phyloP scores from a whole-genome alignment of 2,113 vertebrate species.

The Megatriorchis doriae region DNA sequence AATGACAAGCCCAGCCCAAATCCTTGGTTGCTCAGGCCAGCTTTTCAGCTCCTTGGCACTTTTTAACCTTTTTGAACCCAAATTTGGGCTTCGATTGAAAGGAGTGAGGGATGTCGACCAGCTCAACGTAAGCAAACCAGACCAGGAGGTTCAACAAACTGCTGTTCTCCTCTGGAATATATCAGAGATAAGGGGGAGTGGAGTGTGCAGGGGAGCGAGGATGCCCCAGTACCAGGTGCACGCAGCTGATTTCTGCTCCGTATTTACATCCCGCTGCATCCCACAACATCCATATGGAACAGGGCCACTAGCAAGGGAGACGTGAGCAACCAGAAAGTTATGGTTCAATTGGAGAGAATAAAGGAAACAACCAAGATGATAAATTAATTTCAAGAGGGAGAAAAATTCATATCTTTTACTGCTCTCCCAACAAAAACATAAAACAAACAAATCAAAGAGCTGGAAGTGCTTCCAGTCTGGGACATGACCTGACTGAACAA shows the following conservation, averaged over 20 bases:
- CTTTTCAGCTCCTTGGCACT: background rate
- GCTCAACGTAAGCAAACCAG: accelerated
- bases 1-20: background rate
- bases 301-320: background rate
- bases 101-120: background rate
- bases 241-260: background rate
- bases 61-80: background rate
- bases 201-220: background rate
- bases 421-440: slow-evolving; percentile 38
- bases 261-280: background rate
- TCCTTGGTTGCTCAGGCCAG: background rate
- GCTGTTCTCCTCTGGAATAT: background rate
- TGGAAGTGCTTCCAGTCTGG: slow-evolving; percentile 15
- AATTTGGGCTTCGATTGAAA: background rate
- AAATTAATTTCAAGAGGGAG: slow-evolving; percentile 26
- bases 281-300: slow-evolving; percentile 30
- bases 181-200: background rate
- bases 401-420: background rate
- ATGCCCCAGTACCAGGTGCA: background rate
- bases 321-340: background rate
- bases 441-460: slow-evolving; percentile 56
- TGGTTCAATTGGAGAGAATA: slow-evolving; percentile 21
- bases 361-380: background rate
- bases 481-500: slow-evolving; percentile 48
- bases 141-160: background rate